These are phyloP conservation scores for Austrofundulus limnaeus DNA, from an alignment of 2,113 vertebrate species.

Conservation along the genomic window DNA sequence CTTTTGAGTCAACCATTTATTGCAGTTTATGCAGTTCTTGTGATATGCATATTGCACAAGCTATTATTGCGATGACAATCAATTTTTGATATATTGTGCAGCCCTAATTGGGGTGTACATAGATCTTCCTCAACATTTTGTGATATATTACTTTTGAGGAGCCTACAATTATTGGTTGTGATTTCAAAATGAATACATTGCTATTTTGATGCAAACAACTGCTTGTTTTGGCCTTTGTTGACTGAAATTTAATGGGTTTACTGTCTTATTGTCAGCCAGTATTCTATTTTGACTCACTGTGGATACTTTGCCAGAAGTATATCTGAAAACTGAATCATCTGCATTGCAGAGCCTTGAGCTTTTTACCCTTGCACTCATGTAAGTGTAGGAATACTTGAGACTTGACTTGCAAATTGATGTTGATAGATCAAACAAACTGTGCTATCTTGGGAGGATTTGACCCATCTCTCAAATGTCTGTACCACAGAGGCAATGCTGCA, in stretches of 20 bases:
- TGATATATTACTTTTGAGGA: no score
- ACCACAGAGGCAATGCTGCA: background rate
- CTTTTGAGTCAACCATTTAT: no score
- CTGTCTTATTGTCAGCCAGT: constrained; percentile 24
- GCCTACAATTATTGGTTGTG: no score
- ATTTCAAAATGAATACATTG: background rate
- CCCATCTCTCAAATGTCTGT: constrained; percentile 17
- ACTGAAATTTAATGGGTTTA: constrained; percentile 11
- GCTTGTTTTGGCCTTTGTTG: constrained; percentile 15
- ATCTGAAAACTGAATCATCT: constrained; percentile 28
- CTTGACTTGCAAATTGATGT: constrained; percentile 30
- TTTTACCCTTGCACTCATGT: constrained; percentile 23
- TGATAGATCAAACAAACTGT: constrained; percentile 27
- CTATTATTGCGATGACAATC: no score
- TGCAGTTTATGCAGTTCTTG: no score
- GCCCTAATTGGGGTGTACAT: no score
- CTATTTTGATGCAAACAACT: background rate
- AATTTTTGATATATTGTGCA: no score
- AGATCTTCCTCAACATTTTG: no score
- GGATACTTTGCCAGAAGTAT: constrained; percentile 28
- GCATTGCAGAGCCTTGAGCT: constrained; percentile 30
- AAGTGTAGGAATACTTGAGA: background rate
- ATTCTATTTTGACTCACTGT: constrained; percentile 13
- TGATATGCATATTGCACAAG: no score
- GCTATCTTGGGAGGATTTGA: constrained; percentile 27